A percentile compares a stretch with the other conserved stretches of the same genome.
Evolutionary conservation across 2,888 invertebrate genomes (phyloP).

Genomic region (Trichogramma dendrolimi): DNA sequence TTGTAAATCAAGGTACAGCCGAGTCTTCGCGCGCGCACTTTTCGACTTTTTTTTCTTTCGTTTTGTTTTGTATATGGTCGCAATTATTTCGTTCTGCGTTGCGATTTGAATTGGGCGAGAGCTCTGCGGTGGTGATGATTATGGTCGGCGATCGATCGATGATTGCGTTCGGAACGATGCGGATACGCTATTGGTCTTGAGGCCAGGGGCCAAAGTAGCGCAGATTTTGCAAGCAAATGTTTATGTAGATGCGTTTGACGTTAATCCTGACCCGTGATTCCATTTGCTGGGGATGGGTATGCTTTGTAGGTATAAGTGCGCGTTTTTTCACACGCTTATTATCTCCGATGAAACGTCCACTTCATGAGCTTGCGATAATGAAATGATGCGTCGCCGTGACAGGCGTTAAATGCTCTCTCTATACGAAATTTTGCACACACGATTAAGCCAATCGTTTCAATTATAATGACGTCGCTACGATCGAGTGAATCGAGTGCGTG

Average conservation of each 20-base stretch:
- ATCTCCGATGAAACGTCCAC: not conserved
- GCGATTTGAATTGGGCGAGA: too few species aligned
- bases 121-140: too few species aligned
- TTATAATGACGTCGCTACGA: too few species aligned
- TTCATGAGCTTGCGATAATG: not conserved
- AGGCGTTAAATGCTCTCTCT: too few species aligned
- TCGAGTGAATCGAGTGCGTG: too few species aligned
- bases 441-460: too few species aligned
- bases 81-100: too few species aligned
- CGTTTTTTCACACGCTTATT: not conserved
- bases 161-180: not conserved
- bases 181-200: not conserved
- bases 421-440: too few species aligned
- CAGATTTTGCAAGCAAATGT: conserved; percentile 9
- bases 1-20: conserved; percentile 6
- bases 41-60: not conserved
- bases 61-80: not conserved
- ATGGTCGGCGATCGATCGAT: too few species aligned
- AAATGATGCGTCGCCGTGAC: too few species aligned
- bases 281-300: not conserved
- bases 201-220: not conserved
- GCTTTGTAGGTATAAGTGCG: not conserved
- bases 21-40: not conserved
- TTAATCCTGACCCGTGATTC: conserved; percentile 9
- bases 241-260: conserved; percentile 6